These are phyloP conservation scores for Leptosomus discolor DNA, from an alignment of 2,113 vertebrate genomes.

Conservation along the genomic window DNA sequence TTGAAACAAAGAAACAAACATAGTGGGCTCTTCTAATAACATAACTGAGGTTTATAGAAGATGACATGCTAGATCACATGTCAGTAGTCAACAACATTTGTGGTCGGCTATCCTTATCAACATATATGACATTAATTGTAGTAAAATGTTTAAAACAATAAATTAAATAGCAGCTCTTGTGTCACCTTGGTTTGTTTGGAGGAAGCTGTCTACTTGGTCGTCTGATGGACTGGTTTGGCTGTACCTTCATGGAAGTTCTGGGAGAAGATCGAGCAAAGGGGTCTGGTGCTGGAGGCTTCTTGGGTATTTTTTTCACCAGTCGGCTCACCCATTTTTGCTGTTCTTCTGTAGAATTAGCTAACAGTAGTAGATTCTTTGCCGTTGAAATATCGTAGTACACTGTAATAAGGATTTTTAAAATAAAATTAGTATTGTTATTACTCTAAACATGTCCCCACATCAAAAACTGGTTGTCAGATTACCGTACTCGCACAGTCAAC, in stretches of 20 bases:
- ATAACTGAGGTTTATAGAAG: not conserved
- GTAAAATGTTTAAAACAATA: not conserved
- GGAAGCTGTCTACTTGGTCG: conserved; percentile 94
- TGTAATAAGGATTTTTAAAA: conserved; percentile 55
- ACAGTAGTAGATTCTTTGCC: conserved; percentile 94
- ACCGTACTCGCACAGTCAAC: not conserved
- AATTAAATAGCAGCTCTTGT: not conserved
- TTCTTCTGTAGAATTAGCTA: conserved; percentile 92
- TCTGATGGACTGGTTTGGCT: conserved; percentile 91
- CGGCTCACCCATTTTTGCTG: conserved; percentile 98
- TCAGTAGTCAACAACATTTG: not conserved
- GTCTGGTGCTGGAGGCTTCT: conserved; percentile 91
- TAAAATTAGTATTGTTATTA: not conserved
- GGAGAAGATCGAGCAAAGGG: conserved; percentile 93
- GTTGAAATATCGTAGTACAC: conserved; percentile 97
- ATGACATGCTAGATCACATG: not conserved
- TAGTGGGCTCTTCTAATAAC: not conserved
- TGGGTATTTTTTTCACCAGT: conserved; percentile 96
- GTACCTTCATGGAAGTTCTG: conserved; percentile 92
- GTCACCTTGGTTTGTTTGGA: conserved; percentile 93
- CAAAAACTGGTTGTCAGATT: not conserved
- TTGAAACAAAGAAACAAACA: not conserved
- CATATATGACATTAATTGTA: not conserved
- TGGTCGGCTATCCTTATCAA: not conserved
- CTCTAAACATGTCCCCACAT: not conserved